Percentiles rank a stretch among this genome's conserved stretches.
These are phyloP conservation scores for Gisinianus flammeolus DNA, from an alignment of 2,888 invertebrate genomes.

Conservation along the genomic window DNA sequence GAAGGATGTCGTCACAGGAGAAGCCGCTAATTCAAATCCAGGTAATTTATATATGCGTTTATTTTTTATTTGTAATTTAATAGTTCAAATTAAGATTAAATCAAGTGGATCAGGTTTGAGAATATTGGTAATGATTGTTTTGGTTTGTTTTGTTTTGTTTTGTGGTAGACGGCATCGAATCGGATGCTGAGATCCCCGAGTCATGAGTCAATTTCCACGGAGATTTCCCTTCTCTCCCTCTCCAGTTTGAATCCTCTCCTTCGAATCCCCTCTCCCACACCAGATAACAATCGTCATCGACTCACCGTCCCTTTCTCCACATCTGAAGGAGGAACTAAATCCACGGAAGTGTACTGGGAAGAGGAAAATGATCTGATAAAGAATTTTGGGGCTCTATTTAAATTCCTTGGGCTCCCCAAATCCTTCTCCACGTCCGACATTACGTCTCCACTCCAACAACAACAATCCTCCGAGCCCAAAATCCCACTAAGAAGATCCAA, in stretches of 20 bases:
- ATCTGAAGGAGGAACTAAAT: constrained; percentile 52
- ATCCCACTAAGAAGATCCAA: constrained; percentile 61
- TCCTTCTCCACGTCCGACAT: constrained; percentile 85
- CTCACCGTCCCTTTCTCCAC: constrained; percentile 55
- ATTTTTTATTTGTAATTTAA: too few species aligned
- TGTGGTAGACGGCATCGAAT: constrained; percentile 56
- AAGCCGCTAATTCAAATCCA: constrained; percentile 44
- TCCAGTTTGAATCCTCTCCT: constrained; percentile 67
- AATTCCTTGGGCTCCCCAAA: constrained; percentile 79
- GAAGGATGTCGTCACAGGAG: constrained; percentile 36
- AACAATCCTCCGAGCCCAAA: constrained; percentile 53
- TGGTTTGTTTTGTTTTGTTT: neutral
- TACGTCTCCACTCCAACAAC: constrained; percentile 51
- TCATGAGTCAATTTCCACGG: constrained; percentile 83
- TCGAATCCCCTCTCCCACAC: constrained; percentile 59
- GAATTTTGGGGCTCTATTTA: constrained; percentile 79
- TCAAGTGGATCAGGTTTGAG: neutral
- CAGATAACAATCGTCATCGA: constrained; percentile 56
- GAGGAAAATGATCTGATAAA: constrained; percentile 79
- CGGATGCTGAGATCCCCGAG: constrained; percentile 78
- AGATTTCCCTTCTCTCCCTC: constrained; percentile 78
- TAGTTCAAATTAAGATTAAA: too few species aligned
- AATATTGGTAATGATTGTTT: too few species aligned
- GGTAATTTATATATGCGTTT: constrained; percentile 17
- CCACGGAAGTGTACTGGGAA: constrained; percentile 72